Conservation (phyloP, 2,888 invertebrate genomes). For the Petrolisthes cinctipes region DNA sequence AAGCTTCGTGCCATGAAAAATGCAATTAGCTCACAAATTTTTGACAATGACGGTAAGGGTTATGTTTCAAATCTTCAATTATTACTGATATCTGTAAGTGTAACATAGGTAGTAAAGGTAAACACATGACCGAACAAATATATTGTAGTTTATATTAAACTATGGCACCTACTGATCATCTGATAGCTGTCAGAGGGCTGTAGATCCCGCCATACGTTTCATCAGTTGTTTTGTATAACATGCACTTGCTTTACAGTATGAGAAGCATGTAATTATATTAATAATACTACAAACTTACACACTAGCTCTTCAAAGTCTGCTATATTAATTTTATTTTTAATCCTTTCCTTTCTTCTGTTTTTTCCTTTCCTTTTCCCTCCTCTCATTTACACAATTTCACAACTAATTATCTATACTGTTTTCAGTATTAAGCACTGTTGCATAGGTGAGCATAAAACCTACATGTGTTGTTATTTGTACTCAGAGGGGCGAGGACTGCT, state of each 20-base stretch:
- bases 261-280: no score
- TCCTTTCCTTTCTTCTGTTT: neutral
- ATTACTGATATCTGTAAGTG: neutral
- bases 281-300: no score
- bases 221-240: no score
- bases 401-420: no score
- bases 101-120: neutral
- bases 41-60: constrained; percentile 78
- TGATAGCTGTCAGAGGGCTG: no score
- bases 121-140: no score
- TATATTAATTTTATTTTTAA: neutral
- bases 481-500: constrained; percentile 87
- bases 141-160: no score
- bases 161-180: no score
- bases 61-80: neutral
- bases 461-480: constrained; percentile 21
- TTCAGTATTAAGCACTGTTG: neutral
- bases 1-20: constrained; percentile 87
- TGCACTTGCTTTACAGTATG: no score
- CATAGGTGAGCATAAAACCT: neutral
- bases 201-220: no score
- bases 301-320: no score
- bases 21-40: constrained; percentile 80
- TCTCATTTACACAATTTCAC: neutral
- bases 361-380: constrained; percentile 27